Conservation (phyloP, 2,888 invertebrate genomes). For the Dasypolia templi region DNA sequence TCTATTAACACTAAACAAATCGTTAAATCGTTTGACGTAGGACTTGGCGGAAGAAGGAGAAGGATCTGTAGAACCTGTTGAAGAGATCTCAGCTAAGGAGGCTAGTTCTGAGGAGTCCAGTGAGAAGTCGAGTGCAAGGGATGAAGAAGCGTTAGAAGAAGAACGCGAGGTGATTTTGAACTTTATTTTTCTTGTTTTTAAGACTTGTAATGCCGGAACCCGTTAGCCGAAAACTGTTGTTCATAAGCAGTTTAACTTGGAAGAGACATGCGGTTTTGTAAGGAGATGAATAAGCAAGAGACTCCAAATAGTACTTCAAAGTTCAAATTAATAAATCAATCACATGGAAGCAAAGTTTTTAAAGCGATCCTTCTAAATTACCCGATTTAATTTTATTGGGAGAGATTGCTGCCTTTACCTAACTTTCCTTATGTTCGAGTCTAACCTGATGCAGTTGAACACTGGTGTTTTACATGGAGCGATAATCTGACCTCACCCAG, state of each 20-base stretch:
- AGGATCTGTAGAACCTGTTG: conserved; percentile 27
- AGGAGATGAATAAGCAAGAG: not conserved
- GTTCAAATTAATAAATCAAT: not conserved
- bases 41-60: conserved; percentile 59
- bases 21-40: conserved; percentile 53
- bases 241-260: not conserved
- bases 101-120: conserved; percentile 66
- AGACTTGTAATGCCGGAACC: not conserved
- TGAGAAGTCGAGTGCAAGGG: conserved; percentile 74
- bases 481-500: not conserved
- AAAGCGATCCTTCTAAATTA: not conserved
- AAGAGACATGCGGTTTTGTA: conserved; percentile 17
- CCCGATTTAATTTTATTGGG: too few species aligned
- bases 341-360: not conserved
- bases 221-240: too few species aligned
- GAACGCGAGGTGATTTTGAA: conserved; percentile 77
- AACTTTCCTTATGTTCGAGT: not conserved
- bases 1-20: not conserved
- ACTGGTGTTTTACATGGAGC: not conserved
- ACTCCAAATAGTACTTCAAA: not conserved
- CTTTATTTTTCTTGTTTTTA: conserved; percentile 31
- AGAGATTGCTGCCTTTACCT: too few species aligned
- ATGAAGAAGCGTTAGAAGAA: conserved; percentile 75
- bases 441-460: not conserved
- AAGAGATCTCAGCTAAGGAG: conserved; percentile 51